Evolutionary conservation across 2,113 vertebrate species (phyloP), one percentile per base, ranked within the genome.

Genomic region (Paratilapia polleni): DNA sequence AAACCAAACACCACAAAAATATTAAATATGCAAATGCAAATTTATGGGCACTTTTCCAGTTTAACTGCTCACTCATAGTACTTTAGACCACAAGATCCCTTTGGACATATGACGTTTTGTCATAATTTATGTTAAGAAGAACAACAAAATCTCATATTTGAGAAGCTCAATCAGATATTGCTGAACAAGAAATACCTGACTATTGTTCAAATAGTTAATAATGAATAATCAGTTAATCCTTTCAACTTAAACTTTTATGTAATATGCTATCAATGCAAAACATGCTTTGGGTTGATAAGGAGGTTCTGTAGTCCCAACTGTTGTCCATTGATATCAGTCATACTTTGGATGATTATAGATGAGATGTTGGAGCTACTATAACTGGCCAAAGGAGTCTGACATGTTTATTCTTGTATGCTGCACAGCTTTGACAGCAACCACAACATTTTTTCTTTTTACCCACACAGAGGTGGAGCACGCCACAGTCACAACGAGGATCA

Each of bases 401-500:
- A n/a, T 28, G 10, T 73, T 73, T 47, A 52, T 73, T 73, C 28
- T 19, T 20, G 43, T n/a, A 1, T n/a, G 9, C 3, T 20, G 26
- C 10, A 52, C 11, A 28, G 43, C 52, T 54, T 54, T 8, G 8
- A 31, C 10, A 52, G 26, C 43, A 73, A 31, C 66, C 66, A 31
- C 43, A 5, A n/a, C n/a, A 26, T 83, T 38, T 57, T 6, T 56
- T 82, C 2, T 64, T 77, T 78, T 77, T 63, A 74, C 75, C 19
- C 36, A 20, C 68, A 60, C 95, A 99, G 98, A 99, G 81, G 98
- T 97, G 78, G 98, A 99, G 87, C 97, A 95, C 2, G 96, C 98
- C 88, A 97, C 98, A 0, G 98, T 99, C 84, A 99, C 98, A 3
- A 99, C 98, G 0, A 96, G 98, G 58, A 98, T 99, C 4, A 97